Conservation (phyloP, 2,888 invertebrate species). For the Sialis lutaria region DNA sequence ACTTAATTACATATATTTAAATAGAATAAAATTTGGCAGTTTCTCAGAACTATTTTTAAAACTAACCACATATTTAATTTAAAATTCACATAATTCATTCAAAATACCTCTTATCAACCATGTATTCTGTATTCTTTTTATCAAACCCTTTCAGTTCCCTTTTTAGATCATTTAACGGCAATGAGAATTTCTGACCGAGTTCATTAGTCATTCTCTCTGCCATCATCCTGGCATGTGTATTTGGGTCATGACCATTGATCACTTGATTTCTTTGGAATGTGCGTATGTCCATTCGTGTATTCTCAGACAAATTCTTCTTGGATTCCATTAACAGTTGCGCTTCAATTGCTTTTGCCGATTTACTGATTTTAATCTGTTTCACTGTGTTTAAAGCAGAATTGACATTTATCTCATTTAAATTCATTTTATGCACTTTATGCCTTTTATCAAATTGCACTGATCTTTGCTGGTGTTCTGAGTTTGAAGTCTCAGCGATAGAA, state of each 20-base stretch:
- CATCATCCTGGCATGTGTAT: conserved; percentile 25
- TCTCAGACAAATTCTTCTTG: conserved; percentile 29
- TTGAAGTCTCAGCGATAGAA: background rate
- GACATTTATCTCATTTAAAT: conserved; percentile 11
- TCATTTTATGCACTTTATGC: background rate
- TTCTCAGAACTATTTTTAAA: background rate
- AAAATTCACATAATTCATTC: background rate
- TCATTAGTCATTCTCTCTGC: conserved; percentile 23
- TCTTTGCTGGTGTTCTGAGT: background rate
- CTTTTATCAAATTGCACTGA: background rate
- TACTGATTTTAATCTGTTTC: conserved; percentile 44
- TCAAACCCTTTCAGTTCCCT: conserved; percentile 45
- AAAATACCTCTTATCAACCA: conserved; percentile 45
- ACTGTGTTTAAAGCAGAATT: conserved; percentile 23
- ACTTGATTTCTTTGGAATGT: conserved; percentile 20
- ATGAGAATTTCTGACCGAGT: conserved; percentile 35
- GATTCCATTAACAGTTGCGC: conserved; percentile 43
- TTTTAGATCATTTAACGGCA: conserved; percentile 40
- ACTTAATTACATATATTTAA: background rate
- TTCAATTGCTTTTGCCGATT: conserved; percentile 59
- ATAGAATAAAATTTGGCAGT: background rate
- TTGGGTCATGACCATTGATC: conserved; percentile 16
- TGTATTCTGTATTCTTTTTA: conserved; percentile 36
- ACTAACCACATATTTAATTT: background rate
- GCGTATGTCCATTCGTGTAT: conserved; percentile 25